Evolutionary conservation across 2,888 invertebrate genomes (phyloP).

Genomic region (Stratiomys singularior): DNA sequence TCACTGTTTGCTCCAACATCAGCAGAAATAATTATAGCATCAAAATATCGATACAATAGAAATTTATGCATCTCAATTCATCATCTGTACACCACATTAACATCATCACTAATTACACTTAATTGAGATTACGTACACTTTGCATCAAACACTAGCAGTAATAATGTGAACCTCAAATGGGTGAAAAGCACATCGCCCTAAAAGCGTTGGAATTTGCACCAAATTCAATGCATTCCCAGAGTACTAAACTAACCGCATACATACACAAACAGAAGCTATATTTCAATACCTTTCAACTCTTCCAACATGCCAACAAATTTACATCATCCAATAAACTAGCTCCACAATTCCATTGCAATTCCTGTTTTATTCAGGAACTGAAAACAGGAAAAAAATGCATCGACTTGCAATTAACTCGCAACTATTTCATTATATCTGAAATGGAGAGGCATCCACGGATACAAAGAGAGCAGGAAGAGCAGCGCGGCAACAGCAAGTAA

Average conservation of each 20-base stretch:
- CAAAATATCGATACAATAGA: no score
- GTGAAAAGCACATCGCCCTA: neutral
- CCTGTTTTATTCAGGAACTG: neutral
- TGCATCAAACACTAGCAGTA: neutral
- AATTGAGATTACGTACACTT: neutral
- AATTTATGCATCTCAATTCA: no score
- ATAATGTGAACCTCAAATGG: no score
- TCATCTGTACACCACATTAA: no score
- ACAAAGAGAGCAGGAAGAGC: no score
- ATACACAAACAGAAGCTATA: neutral
- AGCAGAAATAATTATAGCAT: no score
- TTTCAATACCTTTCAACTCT: neutral
- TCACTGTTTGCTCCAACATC: no score
- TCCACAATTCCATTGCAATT: no score
- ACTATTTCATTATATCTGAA: slow-evolving; percentile 24
- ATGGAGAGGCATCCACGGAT: no score
- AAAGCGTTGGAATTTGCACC: slow-evolving; percentile 12
- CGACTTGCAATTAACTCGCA: slow-evolving; percentile 23
- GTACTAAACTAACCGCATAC: slow-evolving; percentile 12
- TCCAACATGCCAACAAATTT: no score
- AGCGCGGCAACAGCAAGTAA: no score
- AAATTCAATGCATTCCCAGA: slow-evolving; percentile 13
- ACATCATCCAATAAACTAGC: no score
- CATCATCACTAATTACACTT: neutral
- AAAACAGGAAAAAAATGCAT: neutral